A percentile compares a stretch with the other conserved stretches of the same genome.
Conservation (phyloP, 2,888 invertebrate species). For the Prenolepis imparis region DNA sequence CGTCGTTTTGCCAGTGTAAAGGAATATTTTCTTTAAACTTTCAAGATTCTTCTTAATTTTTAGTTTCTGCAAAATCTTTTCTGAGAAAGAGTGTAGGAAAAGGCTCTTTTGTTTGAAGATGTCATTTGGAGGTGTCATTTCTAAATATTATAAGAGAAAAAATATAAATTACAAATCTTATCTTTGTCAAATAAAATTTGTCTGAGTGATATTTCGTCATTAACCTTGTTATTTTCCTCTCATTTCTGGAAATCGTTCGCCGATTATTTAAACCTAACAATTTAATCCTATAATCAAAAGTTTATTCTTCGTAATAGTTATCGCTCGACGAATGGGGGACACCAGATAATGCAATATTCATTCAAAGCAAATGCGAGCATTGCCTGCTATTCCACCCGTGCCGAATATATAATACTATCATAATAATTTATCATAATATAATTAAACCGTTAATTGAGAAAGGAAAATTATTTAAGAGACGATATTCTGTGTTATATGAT, state of each 20-base stretch:
- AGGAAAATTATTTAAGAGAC: slow-evolving; percentile 29
- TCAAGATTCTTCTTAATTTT: neutral
- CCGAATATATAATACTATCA: slow-evolving; percentile 13
- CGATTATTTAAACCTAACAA: slow-evolving; percentile 1
- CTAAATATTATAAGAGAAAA: neutral
- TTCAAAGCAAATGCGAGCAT: slow-evolving; percentile 35
- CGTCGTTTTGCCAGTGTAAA: neutral
- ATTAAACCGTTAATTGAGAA: slow-evolving; percentile 38
- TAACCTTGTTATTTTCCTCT: neutral
- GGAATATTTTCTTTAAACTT: slow-evolving; percentile 11
- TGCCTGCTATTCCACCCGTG: neutral
- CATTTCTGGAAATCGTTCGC: neutral
- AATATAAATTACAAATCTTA: neutral
- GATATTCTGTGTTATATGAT: neutral
- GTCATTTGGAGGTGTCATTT: neutral
- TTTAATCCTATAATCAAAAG: slow-evolving; percentile 32
- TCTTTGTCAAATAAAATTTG: neutral
- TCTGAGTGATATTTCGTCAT: neutral
- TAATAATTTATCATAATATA: slow-evolving; percentile 25
- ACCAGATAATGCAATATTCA: slow-evolving; percentile 28
- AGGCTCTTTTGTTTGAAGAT: neutral
- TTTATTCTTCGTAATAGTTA: slow-evolving; percentile 19
- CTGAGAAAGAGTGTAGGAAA: neutral
- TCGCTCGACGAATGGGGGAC: neutral
- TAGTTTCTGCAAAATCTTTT: neutral